Percentiles rank a stretch among this genome's conserved stretches.
phyloP scores from a whole-genome alignment of 2,113 vertebrate genomes.

The Porphyrio hochstetteri region DNA sequence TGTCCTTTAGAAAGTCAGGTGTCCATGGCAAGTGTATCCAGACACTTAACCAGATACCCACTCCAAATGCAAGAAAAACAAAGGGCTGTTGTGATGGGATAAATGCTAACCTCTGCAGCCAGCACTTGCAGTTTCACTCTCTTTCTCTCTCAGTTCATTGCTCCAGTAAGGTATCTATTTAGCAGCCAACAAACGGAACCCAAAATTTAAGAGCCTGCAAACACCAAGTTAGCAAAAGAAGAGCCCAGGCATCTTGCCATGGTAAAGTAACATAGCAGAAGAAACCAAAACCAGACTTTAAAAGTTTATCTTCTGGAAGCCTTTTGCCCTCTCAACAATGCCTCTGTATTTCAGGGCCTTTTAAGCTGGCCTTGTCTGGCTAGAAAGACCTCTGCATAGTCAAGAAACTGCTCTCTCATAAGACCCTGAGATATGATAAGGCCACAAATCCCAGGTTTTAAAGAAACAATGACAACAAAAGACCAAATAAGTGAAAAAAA shows the following conservation, averaged over 20 bases:
- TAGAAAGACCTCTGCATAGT: neutral
- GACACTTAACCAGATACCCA: conserved; percentile 53
- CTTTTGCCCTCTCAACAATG: neutral
- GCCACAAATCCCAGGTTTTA: neutral
- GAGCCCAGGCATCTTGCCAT: conserved; percentile 34
- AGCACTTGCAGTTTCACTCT: conserved; percentile 35
- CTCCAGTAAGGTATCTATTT: conserved; percentile 34
- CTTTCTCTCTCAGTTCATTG: conserved; percentile 35
- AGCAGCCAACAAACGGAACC: conserved; percentile 41
- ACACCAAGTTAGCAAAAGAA: conserved; percentile 50
- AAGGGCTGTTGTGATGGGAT: conserved; percentile 58
- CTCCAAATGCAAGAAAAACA: conserved; percentile 51
- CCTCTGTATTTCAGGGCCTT: neutral
- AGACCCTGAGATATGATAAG: conserved; percentile 48
- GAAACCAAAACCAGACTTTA: conserved; percentile 40
- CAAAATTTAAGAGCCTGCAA: conserved; percentile 64
- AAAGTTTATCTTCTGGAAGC: conserved; percentile 58
- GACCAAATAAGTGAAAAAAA: conserved; percentile 23
- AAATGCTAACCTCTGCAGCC: conserved; percentile 51
- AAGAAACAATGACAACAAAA: conserved; percentile 8
- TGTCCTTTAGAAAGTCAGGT: conserved; percentile 60
- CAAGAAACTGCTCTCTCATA: conserved; percentile 18
- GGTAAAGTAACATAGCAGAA: conserved; percentile 40
- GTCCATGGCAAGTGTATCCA: conserved; percentile 30
- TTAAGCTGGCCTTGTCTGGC: neutral